Evolutionary conservation across 2,888 invertebrate species (phyloP).

Genomic region (Amphipoea lucens): DNA sequence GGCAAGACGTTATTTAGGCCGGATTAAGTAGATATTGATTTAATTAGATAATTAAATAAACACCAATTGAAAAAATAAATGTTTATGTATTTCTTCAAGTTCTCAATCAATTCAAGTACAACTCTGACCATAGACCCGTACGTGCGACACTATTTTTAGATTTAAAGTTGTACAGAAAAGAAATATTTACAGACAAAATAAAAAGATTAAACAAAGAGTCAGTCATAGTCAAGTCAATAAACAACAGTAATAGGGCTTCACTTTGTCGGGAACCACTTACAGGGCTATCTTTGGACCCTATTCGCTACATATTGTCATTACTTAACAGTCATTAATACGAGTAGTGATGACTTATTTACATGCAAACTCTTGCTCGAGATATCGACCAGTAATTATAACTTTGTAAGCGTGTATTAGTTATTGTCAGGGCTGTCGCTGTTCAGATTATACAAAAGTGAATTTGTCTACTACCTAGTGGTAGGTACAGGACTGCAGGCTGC

Average conservation of each 20-base stretch:
- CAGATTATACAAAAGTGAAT: neutral
- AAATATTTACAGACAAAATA: too few relatives aligned
- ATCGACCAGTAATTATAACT: conserved; percentile 15
- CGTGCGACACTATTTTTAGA: too few relatives aligned
- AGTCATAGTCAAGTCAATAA: too few relatives aligned
- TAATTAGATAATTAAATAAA: neutral
- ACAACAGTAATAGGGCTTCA: neutral
- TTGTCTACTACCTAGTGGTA: neutral
- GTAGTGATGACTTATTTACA: conserved; percentile 27
- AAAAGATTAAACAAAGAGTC: too few relatives aligned
- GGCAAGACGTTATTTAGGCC: neutral
- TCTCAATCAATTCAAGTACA: too few relatives aligned
- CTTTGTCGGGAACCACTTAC: neutral
- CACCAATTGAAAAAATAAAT: too few relatives aligned
- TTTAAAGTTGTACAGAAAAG: too few relatives aligned
- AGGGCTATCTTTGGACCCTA: neutral
- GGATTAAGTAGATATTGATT: neutral
- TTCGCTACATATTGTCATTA: neutral
- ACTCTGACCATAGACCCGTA: too few relatives aligned
- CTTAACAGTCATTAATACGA: conserved; percentile 20
- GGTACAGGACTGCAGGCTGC: neutral
- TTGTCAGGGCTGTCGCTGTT: conserved; percentile 26
- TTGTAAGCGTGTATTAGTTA: neutral
- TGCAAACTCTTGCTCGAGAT: conserved; percentile 8
- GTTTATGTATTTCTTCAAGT: too few relatives aligned